Conservation (phyloP, 2,888 invertebrate species). For the Hartigia nigra region DNA sequence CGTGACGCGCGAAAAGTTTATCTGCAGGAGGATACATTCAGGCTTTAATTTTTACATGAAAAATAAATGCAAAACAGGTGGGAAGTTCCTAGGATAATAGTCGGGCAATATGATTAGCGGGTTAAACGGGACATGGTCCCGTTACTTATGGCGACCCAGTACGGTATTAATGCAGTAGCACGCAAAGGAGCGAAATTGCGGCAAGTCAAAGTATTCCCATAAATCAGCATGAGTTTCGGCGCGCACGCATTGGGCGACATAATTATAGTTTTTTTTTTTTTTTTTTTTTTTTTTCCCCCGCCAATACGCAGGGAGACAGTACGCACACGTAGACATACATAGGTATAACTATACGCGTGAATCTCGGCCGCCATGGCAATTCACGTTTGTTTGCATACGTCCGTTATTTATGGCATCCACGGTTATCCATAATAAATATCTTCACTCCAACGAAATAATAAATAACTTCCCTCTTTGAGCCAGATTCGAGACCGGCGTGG, state of each 20-base stretch:
- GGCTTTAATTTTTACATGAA: no score
- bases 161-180: neutral
- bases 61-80: neutral
- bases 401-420: conserved; percentile 38
- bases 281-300: conserved; percentile 43
- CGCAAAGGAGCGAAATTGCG: conserved; percentile 6
- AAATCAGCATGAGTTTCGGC: conserved; percentile 15
- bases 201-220: neutral
- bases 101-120: neutral
- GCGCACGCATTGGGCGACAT: conserved; percentile 38
- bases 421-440: conserved; percentile 45
- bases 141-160: neutral
- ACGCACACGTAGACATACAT: conserved; percentile 23
- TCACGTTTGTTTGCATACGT: conserved; percentile 34
- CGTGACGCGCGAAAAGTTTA: neutral
- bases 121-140: neutral
- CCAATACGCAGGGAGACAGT: conserved; percentile 17
- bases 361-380: conserved; percentile 8
- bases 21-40: neutral
- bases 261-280: conserved; percentile 47
- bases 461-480: conserved; percentile 29
- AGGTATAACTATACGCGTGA: conserved; percentile 8
- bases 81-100: neutral
- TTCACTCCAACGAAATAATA: conserved; percentile 36
- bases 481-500: neutral